Conservation (phyloP, 2,797 vertebrate genomes). For the Melanotaenia pygmaea region DNA sequence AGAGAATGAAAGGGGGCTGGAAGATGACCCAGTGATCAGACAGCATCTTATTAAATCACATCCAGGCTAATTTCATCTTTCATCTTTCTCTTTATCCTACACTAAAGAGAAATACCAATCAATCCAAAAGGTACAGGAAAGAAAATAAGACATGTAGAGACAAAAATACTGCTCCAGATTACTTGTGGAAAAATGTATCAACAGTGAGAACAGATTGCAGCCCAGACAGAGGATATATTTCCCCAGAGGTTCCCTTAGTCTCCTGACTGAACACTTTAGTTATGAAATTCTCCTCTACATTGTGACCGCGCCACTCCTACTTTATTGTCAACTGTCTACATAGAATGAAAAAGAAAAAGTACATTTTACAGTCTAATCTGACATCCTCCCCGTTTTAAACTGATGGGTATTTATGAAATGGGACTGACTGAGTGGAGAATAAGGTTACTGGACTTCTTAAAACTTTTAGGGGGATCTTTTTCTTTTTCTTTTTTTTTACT, state of each 20-base stretch:
- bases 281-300: slow-evolving; percentile 21
- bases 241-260: slow-evolving; percentile 28
- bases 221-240: slow-evolving; percentile 35
- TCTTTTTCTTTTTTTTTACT: neutral
- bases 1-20: slow-evolving; percentile 23
- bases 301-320: slow-evolving; percentile 25
- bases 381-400: neutral
- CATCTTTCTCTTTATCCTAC: slow-evolving; percentile 11
- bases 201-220: neutral
- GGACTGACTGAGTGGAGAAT: slow-evolving; percentile 14
- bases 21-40: slow-evolving; percentile 25
- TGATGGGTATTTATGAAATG: neutral
- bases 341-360: neutral
- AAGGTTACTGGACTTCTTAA: slow-evolving; percentile 4
- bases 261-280: slow-evolving; percentile 30
- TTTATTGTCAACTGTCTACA: slow-evolving; percentile 6
- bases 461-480: neutral
- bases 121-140: neutral
- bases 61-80: slow-evolving; percentile 9
- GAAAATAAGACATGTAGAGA: neutral
- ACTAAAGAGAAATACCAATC: slow-evolving; percentile 4
- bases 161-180: slow-evolving; percentile 9
- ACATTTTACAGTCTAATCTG: slow-evolving; percentile 2
- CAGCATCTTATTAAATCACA: slow-evolving; percentile 23
- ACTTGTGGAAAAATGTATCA: slow-evolving; percentile 21